phyloP scores from a whole-genome alignment of 2,888 invertebrate genomes.

The Caenorhabditis sinica region DNA sequence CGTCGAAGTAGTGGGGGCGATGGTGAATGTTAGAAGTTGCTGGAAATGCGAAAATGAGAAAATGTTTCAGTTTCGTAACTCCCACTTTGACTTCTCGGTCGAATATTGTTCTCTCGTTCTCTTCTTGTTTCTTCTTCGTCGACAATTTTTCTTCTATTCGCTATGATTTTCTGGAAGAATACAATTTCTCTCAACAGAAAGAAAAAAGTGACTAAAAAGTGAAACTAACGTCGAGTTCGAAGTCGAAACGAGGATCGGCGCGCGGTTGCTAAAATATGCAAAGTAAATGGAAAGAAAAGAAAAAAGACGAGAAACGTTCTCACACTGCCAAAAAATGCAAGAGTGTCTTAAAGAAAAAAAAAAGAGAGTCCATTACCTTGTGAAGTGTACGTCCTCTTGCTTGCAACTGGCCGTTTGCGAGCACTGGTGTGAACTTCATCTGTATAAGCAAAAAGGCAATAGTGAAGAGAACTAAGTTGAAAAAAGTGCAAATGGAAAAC shows the following conservation, averaged over 20 bases:
- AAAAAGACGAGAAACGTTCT: conserved; percentile 26
- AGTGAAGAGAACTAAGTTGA: conserved; percentile 15
- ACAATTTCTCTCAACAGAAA: neutral
- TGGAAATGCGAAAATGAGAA: neutral
- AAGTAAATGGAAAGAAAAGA: conserved; percentile 31
- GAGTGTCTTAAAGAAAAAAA: conserved; percentile 10
- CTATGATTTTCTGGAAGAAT: conserved; percentile 58
- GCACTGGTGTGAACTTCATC: conserved; percentile 62
- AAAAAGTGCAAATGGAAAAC: conserved; percentile 18
- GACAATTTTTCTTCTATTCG: conserved; percentile 47
- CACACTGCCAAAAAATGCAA: conserved; percentile 62
- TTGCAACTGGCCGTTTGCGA: conserved; percentile 45
- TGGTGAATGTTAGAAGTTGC: neutral
- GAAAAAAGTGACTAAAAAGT: conserved; percentile 15
- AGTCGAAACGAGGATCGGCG: conserved; percentile 58
- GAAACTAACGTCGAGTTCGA: conserved; percentile 60
- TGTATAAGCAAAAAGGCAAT: conserved; percentile 49
- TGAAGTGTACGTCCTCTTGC: conserved; percentile 57
- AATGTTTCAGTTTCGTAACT: neutral
- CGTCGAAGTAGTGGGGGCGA: conserved; percentile 49
- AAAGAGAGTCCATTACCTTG: conserved; percentile 59
- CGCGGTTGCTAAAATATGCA: conserved; percentile 59
- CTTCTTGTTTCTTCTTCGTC: conserved; percentile 63
- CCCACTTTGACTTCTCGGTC: conserved; percentile 47
- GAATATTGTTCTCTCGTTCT: conserved; percentile 55